Base-by-base conservation (phyloP, 1,140 invertebrate genomes). In the Drosophila watanabei region DNA sequence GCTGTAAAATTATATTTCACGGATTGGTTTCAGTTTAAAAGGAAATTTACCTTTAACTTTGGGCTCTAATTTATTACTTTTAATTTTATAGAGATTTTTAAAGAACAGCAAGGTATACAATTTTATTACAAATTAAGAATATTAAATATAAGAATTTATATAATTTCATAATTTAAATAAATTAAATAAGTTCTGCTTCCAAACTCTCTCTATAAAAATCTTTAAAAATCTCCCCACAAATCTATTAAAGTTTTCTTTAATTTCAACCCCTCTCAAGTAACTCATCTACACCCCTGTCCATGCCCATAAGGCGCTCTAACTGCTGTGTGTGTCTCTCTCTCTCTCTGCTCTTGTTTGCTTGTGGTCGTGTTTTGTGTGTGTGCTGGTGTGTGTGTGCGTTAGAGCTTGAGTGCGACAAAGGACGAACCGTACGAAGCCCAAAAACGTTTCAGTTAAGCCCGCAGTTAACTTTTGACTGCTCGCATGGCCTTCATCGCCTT, bases 401-500 rank as follows among this genome's bases (percentile, higher is more conserved):
- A 37, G 66, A 16, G 28, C 59, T 45, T 46, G 32, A 32, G 32
- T 52, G 59, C 68, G 54, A 60, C 70, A 61, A 52, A 72, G 70
- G 33, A 52, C 54, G 30, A 37, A 37, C 11, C 32, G 56, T 61
- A 52, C n/a, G 46, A 61, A 75, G 56, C 71, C 70, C 46, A 51
- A 72, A 59, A 77, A 69, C 43, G 71, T 64, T 71, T 62, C 46
- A 73, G 82, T 65, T 73, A 60, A 81, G 68, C 69, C 64, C 60
- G 75, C 79, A 75, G 57, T 86, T 86, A 80, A 87, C 82, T 86
- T 86, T 86, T 85, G 82, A 56, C 68, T 75, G 78, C 63, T 69
- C 48, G 71, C 56, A 51, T 70, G 76, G 72, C 77, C 49, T 57
- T 71, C 68, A 56, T 46, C 32, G 51, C 49, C 64, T 54, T 39